These are phyloP conservation scores for Chalcis sispes DNA, from an alignment of 2,888 invertebrate genomes.

Conservation along the genomic window DNA sequence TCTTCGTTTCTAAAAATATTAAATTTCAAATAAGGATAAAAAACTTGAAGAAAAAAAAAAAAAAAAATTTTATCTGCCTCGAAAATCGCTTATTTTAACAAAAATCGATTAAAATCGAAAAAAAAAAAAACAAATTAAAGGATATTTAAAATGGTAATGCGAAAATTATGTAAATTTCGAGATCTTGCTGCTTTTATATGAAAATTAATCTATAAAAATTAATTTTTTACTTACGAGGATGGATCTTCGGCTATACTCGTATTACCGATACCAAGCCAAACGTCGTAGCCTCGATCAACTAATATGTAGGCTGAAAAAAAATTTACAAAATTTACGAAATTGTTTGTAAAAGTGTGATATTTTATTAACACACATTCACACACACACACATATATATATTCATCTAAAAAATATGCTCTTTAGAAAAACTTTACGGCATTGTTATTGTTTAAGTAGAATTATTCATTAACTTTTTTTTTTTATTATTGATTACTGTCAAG, in stretches of 20 bases:
- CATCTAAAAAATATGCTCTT: no score
- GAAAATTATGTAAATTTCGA: no score
- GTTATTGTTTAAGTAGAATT: no score
- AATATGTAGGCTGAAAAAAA: slow-evolving; percentile 66
- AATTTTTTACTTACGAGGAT: slow-evolving; percentile 47
- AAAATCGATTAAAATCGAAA: not conserved
- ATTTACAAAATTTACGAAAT: not conserved
- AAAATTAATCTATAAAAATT: not conserved
- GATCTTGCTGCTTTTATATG: no score
- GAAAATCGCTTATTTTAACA: not conserved
- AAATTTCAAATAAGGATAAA: not conserved
- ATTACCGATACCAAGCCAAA: slow-evolving; percentile 68
- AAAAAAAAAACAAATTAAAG: no score
- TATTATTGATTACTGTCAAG: no score
- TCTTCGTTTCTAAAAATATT: slow-evolving; percentile 62
- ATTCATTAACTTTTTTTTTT: no score
- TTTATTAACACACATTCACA: not conserved
- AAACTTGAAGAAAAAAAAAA: not conserved
- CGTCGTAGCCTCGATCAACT: slow-evolving; percentile 68
- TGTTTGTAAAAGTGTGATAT: not conserved
- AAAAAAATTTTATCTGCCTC: no score
- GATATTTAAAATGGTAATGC: no score
- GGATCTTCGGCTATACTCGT: slow-evolving; percentile 60
- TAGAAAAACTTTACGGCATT: no score
- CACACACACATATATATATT: no score